A percentile compares a stretch with the other conserved stretches of the same genome.
These are phyloP conservation scores for Buathra laborator DNA, from an alignment of 2,888 invertebrate species.

Conservation along the genomic window DNA sequence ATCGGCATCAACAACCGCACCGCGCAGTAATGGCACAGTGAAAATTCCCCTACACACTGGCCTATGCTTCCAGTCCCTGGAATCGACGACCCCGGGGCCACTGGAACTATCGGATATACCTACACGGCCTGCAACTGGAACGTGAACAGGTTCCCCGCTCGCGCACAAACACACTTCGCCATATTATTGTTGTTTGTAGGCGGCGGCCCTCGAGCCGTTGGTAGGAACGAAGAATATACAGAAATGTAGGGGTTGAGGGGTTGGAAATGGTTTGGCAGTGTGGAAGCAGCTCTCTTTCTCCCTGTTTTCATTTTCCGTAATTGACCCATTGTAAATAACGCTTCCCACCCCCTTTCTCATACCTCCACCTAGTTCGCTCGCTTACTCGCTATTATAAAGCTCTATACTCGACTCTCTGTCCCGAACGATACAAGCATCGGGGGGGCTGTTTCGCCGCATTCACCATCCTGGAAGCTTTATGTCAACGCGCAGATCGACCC, in stretches of 20 bases:
- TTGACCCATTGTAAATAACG: slow-evolving; percentile 54
- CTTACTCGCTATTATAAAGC: slow-evolving; percentile 13
- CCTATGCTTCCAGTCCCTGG: slow-evolving; percentile 28
- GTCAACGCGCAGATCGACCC: neutral
- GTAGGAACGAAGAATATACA: neutral
- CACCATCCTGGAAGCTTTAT: slow-evolving; percentile 1
- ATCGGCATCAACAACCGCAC: slow-evolving; percentile 60
- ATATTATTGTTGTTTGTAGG: slow-evolving; percentile 36
- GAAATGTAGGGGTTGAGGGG: neutral
- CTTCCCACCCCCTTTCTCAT: slow-evolving; percentile 5
- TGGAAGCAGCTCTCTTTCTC: neutral
- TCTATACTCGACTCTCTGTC: neutral
- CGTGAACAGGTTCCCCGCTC: slow-evolving; percentile 20
- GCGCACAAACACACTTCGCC: slow-evolving; percentile 21
- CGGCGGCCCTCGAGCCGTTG: neutral
- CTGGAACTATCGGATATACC: slow-evolving; percentile 19
- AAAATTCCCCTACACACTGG: slow-evolving; percentile 46
- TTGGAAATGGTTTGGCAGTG: neutral
- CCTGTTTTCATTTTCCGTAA: slow-evolving; percentile 54
- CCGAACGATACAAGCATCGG: neutral
- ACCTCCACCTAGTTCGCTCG: neutral
- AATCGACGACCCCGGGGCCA: slow-evolving; percentile 44
- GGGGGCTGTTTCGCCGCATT: neutral
- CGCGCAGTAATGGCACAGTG: slow-evolving; percentile 52
- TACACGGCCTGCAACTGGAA: slow-evolving; percentile 29